phyloP scores from a whole-genome alignment of 2,113 vertebrate species.

The Pachycephala philippinensis region DNA sequence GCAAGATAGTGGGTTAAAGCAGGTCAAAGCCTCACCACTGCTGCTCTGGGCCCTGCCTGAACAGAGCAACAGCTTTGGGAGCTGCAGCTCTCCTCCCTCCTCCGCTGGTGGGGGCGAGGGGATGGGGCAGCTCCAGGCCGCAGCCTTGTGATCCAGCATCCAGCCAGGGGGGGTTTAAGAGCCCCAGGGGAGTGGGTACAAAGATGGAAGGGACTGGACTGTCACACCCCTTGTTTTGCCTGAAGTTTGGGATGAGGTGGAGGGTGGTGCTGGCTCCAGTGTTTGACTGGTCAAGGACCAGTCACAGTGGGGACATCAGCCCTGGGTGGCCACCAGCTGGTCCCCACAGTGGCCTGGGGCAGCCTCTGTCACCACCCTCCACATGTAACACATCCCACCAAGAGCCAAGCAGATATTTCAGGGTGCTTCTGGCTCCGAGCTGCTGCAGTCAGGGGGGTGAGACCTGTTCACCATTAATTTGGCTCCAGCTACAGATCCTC shows the following conservation, averaged over 20 bases:
- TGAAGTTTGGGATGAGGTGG: neutral
- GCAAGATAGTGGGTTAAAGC: neutral
- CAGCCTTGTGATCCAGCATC: neutral
- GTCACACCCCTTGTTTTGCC: neutral
- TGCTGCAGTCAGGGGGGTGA: neutral
- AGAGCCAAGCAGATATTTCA: neutral
- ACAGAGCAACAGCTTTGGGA: neutral
- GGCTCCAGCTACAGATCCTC: neutral
- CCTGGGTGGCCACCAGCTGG: neutral
- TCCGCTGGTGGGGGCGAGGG: accelerated
- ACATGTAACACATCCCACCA: neutral
- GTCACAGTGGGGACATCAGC: neutral
- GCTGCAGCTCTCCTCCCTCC: neutral
- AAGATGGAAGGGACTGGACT: neutral
- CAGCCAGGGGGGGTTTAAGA: neutral
- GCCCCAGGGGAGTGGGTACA: neutral
- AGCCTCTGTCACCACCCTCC: accelerated
- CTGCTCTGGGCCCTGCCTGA: neutral
- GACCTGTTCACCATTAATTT: accelerated
- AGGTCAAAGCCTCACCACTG: neutral
- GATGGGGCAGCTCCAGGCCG: neutral
- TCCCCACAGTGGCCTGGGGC: neutral
- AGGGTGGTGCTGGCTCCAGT: neutral
- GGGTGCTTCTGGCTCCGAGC: neutral
- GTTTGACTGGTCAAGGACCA: neutral